These are phyloP conservation scores for Callinectes sapidus DNA, from an alignment of 2,888 invertebrate species.

Conservation along the genomic window DNA sequence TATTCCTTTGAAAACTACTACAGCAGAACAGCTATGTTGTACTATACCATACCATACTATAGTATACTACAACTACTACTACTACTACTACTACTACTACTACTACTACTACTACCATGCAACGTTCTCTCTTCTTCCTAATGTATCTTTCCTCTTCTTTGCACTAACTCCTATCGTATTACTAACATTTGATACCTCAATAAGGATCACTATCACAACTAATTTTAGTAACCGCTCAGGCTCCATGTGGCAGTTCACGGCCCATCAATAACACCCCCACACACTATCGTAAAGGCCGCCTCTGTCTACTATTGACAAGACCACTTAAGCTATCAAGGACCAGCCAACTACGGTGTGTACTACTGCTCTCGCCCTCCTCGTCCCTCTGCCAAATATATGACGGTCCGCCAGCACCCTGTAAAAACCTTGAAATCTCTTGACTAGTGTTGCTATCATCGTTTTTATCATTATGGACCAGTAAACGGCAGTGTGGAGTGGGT, in stretches of 20 bases:
- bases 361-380: not conserved
- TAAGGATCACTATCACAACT: not conserved
- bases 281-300: not conserved
- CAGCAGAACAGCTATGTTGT: not conserved
- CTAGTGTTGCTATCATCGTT: not conserved
- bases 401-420: not conserved
- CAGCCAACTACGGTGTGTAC: conserved; percentile 1
- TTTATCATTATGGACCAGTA: not conserved
- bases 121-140: not conserved
- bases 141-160: not conserved
- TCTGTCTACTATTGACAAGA: not conserved
- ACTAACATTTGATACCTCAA: not conserved
- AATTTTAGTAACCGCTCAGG: not conserved
- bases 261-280: not conserved
- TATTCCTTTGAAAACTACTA: not conserved
- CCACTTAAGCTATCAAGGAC: not conserved
- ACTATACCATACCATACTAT: too few relatives aligned
- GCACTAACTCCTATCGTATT: not conserved
- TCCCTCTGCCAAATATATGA: not conserved
- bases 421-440: not conserved
- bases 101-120: not conserved
- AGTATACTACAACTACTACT: too few relatives aligned
- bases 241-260: not conserved
- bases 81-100: not conserved
- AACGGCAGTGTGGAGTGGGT: not conserved